Percentiles rank a stretch among this genome's conserved stretches.
These are phyloP conservation scores for Adelosebastes latens DNA, from an alignment of 2,797 vertebrate species.

Conservation along the genomic window DNA sequence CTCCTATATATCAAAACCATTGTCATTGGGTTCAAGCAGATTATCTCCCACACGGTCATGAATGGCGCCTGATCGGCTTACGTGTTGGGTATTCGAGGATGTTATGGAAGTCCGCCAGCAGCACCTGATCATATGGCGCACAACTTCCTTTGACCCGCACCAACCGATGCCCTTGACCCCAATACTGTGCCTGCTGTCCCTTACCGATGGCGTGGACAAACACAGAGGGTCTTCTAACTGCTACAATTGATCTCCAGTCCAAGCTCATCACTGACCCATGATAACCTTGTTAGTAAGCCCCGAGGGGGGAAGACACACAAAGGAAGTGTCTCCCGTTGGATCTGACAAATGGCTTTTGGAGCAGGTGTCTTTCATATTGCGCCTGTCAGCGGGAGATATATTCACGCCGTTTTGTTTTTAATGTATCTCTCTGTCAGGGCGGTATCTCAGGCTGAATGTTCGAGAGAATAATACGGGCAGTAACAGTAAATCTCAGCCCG, in stretches of 20 bases:
- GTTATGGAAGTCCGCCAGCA: slow-evolving; percentile 10
- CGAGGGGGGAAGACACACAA: slow-evolving; percentile 30
- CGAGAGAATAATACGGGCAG: slow-evolving; percentile 33
- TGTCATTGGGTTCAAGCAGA: slow-evolving; percentile 64
- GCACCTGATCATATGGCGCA: slow-evolving; percentile 49
- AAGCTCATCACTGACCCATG: slow-evolving; percentile 56
- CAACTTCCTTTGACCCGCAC: slow-evolving; percentile 17
- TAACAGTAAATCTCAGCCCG: slow-evolving; percentile 59
- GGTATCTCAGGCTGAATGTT: slow-evolving; percentile 42
- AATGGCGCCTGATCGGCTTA: slow-evolving; percentile 71
- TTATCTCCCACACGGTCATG: slow-evolving; percentile 62
- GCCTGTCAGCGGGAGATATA: slow-evolving; percentile 55
- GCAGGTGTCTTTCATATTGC: slow-evolving; percentile 65
- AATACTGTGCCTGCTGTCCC: slow-evolving; percentile 24
- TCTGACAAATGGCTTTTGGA: slow-evolving; percentile 42
- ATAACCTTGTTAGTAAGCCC: slow-evolving; percentile 64
- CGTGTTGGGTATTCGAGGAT: slow-evolving; percentile 41
- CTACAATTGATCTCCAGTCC: slow-evolving; percentile 53
- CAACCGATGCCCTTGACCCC: slow-evolving; percentile 39
- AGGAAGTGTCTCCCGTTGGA: slow-evolving; percentile 22
- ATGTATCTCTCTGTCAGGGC: slow-evolving; percentile 41
- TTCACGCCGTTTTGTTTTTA: slow-evolving; percentile 53
- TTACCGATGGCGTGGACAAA: slow-evolving; percentile 14
- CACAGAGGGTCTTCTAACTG: slow-evolving; percentile 27
- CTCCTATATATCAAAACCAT: slow-evolving; percentile 39